Base-by-base conservation (phyloP, 1,140 invertebrate genomes). In the Coboldia fuscipes region DNA sequence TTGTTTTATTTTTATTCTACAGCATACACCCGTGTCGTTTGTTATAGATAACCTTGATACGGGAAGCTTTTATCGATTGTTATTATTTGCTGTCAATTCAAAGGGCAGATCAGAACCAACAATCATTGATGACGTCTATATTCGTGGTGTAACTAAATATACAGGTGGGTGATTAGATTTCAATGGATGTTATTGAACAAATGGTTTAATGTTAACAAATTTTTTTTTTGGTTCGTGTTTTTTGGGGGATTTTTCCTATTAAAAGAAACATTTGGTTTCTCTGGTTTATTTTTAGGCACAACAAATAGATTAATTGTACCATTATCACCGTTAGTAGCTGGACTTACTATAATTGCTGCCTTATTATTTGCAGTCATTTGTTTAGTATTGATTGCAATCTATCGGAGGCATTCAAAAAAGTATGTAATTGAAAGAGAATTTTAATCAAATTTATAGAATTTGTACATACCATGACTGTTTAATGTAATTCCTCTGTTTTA, bases 51-150 rank as follows among this genome's bases (percentile, higher is more conserved):
- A 75, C 18, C 57, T 84, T n/a, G 75, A 79, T 37, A 66, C 77
- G 2, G 77, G 75, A 13, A 68, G 66, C n/a, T 74, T 68, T 39
- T 82, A 82, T 56, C 57, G 72, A 37, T 66, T 83, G 36, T 70
- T 71, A 44, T 58, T 81, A 33, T 88, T 80, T 48, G 75, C 83
- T 1, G 68, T 75, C 24, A 90, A 90, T 55, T 70, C 75, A 17
- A 86, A 85, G 51, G 85, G 84, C 17, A 62, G 71, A 24, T 85
- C 81, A 40, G 79, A 86, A 34, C 67, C 79, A 5, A 68, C 72
- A 5, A 66, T 76, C 13, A 69, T 88, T 18, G 77, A 84, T 49
- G 75, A 77, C 17, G 75, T 81, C 41, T 81, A 78, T n/a, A 63
- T 80, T 35, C 76, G 72, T 44, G 75, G 73, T 41, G 75, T 79